Percentiles rank a stretch among this genome's conserved stretches.
phyloP scores from a whole-genome alignment of 1,140 invertebrate genomes.

The Drosophila ananassae region DNA sequence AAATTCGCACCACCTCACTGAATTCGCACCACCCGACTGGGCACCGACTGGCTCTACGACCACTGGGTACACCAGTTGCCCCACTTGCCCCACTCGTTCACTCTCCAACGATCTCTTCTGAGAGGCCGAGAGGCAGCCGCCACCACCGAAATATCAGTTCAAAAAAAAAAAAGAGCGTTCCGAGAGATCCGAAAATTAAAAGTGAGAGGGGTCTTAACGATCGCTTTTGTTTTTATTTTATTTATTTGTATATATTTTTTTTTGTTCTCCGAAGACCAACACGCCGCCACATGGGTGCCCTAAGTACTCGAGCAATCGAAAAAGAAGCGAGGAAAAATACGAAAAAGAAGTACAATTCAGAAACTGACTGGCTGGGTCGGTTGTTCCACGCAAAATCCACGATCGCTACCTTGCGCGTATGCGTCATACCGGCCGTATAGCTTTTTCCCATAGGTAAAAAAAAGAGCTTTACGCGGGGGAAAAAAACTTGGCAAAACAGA shows the following conservation, averaged over 20 bases:
- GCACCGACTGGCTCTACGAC: conserved; percentile 27
- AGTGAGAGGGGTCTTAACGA: conserved; percentile 28
- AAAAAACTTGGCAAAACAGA: conserved; percentile 6
- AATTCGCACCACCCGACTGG: not conserved
- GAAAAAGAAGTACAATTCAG: conserved; percentile 57
- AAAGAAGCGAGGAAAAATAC: conserved; percentile 31
- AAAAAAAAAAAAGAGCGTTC: conserved; percentile 4
- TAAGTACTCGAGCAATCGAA: conserved; percentile 14
- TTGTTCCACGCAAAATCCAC: conserved; percentile 39
- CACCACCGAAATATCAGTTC: not conserved
- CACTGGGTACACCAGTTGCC: conserved; percentile 18
- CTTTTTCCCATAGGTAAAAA: conserved; percentile 51
- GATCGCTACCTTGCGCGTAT: conserved; percentile 52
- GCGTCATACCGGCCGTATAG: conserved; percentile 64
- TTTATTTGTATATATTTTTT: conserved; percentile 18
- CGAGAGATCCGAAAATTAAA: conserved; percentile 28
- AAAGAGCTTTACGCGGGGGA: conserved; percentile 27
- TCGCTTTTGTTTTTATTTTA: conserved; percentile 36
- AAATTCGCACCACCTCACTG: conserved; percentile 31
- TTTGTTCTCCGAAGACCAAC: conserved; percentile 13
- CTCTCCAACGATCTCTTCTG: not conserved
- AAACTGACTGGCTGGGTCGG: conserved; percentile 53
- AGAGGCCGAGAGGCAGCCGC: not conserved
- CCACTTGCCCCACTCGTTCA: conserved; percentile 24
- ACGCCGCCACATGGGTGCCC: conserved; percentile 23